A percentile compares a stretch with the other conserved stretches of the same genome.
These are phyloP conservation scores for Eurypyga helias DNA, from an alignment of 2,113 vertebrate genomes.

Conservation along the genomic window DNA sequence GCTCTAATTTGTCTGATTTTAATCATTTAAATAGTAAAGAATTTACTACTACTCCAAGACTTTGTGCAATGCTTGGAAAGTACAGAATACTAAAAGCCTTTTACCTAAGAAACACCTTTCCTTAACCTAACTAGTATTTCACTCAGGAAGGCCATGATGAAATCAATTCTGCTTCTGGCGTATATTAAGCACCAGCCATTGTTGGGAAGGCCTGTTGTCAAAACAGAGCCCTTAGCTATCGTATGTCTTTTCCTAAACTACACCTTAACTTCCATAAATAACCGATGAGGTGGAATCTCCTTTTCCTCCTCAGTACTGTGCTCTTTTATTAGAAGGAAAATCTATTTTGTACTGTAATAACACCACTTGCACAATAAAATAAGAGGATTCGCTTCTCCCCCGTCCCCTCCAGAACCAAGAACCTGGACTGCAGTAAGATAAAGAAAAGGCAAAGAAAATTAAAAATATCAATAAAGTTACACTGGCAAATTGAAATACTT, in stretches of 20 bases:
- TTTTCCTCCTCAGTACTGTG: not conserved
- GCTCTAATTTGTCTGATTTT: not conserved
- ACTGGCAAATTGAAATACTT: slow-evolving; percentile 49
- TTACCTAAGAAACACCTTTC: not conserved
- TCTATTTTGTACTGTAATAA: not conserved
- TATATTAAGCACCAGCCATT: not conserved
- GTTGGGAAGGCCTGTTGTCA: not conserved
- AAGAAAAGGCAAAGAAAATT: slow-evolving; percentile 40
- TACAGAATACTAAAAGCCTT: not conserved
- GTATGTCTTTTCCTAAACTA: not conserved
- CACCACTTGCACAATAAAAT: not conserved
- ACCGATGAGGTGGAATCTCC: not conserved
- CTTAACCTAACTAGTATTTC: not conserved
- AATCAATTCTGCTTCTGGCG: not conserved
- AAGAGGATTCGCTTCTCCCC: not conserved
- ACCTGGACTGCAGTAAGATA: slow-evolving; percentile 2
- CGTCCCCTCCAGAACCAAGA: not conserved
- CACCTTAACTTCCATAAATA: slow-evolving; percentile 28
- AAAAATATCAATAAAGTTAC: slow-evolving; percentile 49
- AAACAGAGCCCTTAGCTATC: not conserved
- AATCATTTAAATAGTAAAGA: not conserved
- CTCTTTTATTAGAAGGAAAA: not conserved
- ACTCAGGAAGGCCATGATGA: not conserved
- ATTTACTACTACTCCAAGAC: not conserved
- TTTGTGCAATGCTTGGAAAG: not conserved